phyloP scores from a whole-genome alignment of 2,797 vertebrate species.

The Microchirus variegatus region DNA sequence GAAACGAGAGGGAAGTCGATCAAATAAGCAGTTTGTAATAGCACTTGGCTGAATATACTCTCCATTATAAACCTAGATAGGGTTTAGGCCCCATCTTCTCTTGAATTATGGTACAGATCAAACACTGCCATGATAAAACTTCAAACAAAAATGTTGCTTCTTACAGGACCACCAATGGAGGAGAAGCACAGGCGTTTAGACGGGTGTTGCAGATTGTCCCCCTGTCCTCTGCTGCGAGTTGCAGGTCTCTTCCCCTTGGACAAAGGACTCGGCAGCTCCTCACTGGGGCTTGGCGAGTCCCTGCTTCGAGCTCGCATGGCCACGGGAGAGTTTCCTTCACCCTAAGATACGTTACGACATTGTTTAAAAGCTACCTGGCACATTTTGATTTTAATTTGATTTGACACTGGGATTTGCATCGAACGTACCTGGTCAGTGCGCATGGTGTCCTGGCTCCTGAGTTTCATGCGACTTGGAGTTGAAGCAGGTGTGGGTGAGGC shows the following conservation, averaged over 20 bases:
- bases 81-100: too few relatives aligned
- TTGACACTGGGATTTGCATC: too few relatives aligned
- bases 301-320: conserved; percentile 81
- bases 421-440: conserved; percentile 74
- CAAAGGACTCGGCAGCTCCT: conserved; percentile 82
- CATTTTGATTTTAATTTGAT: too few relatives aligned
- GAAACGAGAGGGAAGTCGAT: conserved; percentile 20
- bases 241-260: conserved; percentile 84
- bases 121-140: background rate
- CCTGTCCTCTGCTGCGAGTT: conserved; percentile 88
- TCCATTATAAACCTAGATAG: background rate
- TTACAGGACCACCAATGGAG: conserved; percentile 86
- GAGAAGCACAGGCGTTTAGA: conserved; percentile 88
- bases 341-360: conserved; percentile 62
- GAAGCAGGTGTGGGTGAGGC: conserved; percentile 58
- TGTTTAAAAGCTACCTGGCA: background rate
- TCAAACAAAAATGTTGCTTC: conserved; percentile 36
- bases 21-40: background rate
- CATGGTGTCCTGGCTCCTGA: conserved; percentile 88
- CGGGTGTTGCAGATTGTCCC: conserved; percentile 69
- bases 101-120: too few relatives aligned
- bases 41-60: too few relatives aligned
- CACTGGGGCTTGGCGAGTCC: conserved; percentile 85
- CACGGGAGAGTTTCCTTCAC: conserved; percentile 77
- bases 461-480: conserved; percentile 88